Percentiles rank a stretch among this genome's conserved stretches.
Conservation (phyloP, 2,888 invertebrate genomes). For the Andrena flavipes region DNA sequence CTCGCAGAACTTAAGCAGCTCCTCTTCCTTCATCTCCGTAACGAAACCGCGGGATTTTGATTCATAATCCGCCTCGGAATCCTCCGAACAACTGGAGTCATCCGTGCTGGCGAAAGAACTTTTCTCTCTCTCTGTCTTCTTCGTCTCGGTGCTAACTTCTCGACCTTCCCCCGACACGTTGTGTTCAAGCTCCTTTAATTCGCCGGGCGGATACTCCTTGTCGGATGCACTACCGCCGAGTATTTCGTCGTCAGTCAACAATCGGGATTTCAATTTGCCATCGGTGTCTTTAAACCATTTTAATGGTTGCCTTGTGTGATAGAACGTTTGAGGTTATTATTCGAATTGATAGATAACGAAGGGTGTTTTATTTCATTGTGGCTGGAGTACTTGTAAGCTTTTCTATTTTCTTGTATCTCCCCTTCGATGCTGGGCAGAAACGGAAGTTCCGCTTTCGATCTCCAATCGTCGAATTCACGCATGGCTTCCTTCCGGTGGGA, state of each 20-base stretch:
- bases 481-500: slow-evolving; percentile 88
- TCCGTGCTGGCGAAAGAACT: background rate
- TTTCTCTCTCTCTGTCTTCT: background rate
- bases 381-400: slow-evolving; percentile 72
- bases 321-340: background rate
- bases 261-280: slow-evolving; percentile 56
- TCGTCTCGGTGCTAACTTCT: slow-evolving; percentile 30
- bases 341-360: background rate
- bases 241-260: slow-evolving; percentile 44
- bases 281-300: slow-evolving; percentile 75
- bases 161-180: background rate
- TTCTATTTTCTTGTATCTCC: slow-evolving; percentile 75
- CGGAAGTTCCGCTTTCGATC: slow-evolving; percentile 78
- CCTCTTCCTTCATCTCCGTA: slow-evolving; percentile 40
- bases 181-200: slow-evolving; percentile 28
- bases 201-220: slow-evolving; percentile 11
- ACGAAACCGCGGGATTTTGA: background rate
- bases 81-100: slow-evolving; percentile 48
- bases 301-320: slow-evolving; percentile 69
- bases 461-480: slow-evolving; percentile 89
- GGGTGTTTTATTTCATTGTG: background rate
- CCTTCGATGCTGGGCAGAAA: slow-evolving; percentile 66
- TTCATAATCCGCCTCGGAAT: slow-evolving; percentile 63
- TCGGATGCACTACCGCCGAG: background rate
- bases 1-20: slow-evolving; percentile 40